A percentile compares a stretch with the other conserved stretches of the same genome.
Evolutionary conservation across 30 jellyfish, hydroid and myxozoan genomes (phyloP).

Genomic region (Aurelia aurita complex sp. Pacific): DNA sequence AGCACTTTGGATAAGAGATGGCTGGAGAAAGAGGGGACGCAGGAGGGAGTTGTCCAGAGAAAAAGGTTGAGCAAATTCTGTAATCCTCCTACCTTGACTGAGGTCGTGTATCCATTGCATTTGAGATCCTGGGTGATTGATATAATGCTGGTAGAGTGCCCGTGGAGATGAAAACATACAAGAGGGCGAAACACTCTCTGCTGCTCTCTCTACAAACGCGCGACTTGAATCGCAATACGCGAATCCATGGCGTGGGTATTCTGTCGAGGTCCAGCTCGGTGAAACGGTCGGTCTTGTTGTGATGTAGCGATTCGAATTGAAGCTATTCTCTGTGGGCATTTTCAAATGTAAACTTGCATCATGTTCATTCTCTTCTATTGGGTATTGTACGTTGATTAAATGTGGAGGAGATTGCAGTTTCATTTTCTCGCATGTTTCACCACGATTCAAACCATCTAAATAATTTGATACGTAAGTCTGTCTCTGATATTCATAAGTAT

Average conservation of each 20-base stretch:
- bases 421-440: slow-evolving; percentile 11
- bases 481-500: slow-evolving; percentile 26
- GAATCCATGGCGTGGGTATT: slow-evolving; percentile 43
- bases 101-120: slow-evolving; percentile 54
- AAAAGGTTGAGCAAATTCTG: too few relatives aligned
- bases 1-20: too few relatives aligned
- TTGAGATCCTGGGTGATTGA: slow-evolving; percentile 41
- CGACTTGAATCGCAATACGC: slow-evolving; percentile 30
- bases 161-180: slow-evolving; percentile 46
- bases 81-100: slow-evolving; percentile 51
- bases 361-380: slow-evolving; percentile 4
- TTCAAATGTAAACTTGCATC: not conserved
- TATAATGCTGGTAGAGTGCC: slow-evolving; percentile 26
- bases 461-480: slow-evolving; percentile 40
- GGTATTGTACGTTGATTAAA: not conserved
- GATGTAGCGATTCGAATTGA: slow-evolving; percentile 2
- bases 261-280: slow-evolving; percentile 31
- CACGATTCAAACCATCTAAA: slow-evolving; percentile 28
- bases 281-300: not conserved
- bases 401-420: slow-evolving; percentile 13
- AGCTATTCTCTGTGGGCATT: slow-evolving; percentile 5
- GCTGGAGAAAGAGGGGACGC: too few relatives aligned
- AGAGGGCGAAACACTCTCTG: slow-evolving; percentile 19
- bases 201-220: slow-evolving; percentile 9
- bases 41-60: too few relatives aligned